Evolutionary conservation across 2,113 vertebrate genomes (phyloP).

Genomic region (Numida meleagris): DNA sequence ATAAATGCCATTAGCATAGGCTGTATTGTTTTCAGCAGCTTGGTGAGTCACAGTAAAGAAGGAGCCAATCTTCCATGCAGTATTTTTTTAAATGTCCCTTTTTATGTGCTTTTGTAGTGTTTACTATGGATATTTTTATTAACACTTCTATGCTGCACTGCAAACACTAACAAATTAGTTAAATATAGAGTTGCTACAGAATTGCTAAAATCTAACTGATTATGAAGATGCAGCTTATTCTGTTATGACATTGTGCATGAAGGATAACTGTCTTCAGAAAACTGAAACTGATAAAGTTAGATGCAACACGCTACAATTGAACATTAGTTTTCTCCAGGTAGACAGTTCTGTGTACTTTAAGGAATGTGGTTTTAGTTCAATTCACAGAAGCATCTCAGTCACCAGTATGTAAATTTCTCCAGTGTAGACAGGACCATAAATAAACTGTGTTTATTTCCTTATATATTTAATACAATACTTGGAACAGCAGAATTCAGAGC

Average conservation of each 20-base stretch:
- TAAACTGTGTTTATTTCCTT: neutral
- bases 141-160: neutral
- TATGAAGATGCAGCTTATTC: fast-evolving
- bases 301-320: neutral
- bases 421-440: fast-evolving
- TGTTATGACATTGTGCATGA: neutral
- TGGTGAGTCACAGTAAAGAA: neutral
- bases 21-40: neutral
- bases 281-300: neutral
- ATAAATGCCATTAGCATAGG: neutral
- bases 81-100: neutral
- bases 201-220: neutral
- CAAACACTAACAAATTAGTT: neutral
- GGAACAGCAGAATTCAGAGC: neutral
- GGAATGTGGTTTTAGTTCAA: neutral
- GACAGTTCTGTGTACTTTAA: neutral
- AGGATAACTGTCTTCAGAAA: neutral
- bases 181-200: neutral
- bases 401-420: neutral
- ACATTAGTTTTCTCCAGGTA: neutral
- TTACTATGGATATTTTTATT: neutral
- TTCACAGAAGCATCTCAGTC: neutral
- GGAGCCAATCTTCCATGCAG: neutral
- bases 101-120: neutral
- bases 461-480: neutral